Base-by-base conservation (phyloP, 2,113 vertebrate species). In the Sapayoa aenigma region DNA sequence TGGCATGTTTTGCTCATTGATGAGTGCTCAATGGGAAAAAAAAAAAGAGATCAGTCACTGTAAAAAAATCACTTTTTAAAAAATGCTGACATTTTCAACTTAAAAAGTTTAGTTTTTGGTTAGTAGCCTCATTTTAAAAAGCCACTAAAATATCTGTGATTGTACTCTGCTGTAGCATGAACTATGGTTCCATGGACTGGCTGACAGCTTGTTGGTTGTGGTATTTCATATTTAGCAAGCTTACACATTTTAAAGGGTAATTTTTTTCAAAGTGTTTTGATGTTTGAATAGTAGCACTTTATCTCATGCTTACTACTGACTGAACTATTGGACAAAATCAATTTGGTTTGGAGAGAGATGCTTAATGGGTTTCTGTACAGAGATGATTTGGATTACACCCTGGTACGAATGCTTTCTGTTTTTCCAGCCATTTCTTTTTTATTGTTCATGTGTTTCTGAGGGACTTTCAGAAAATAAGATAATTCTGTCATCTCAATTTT, bases 221-320 rank as follows among this genome's bases (percentile, higher is more conserved):
- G 63, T 95, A 82, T 94, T 96, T 97, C 30, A 12, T 97, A 58
- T 97, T 97, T 95, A 93, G 84, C 86, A 94, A 82, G 73, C 74
- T 93, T 96, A 92, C 56, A 5, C 22, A 7, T 95, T 95, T 96
- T 90, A 97, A 96, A 94, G 46, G 53, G 42, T 84, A 65, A 12
- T 25, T 84, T 88, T 92, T 89, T 78, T 67, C 49, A 2, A 88
- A 89, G 76, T 94, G 77, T 97, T 95, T 96, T 96, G 84, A 94
- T 97, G 88, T 98, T 97, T 95, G 94, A 96, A 98, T 97, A 96
- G 95, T 93, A 97, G 98, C 98, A 98, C 98, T 98, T 98, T 98
- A 98, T 98, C 81, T 97, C 84, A 97, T 96, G 95, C 97, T 97
- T 98, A 98, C 98, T 98, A 98, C 98, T 98, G 98, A 98, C 84